These are phyloP conservation scores for Tetraneura akinire DNA, from an alignment of 1,140 invertebrate species.

Conservation along the genomic window DNA sequence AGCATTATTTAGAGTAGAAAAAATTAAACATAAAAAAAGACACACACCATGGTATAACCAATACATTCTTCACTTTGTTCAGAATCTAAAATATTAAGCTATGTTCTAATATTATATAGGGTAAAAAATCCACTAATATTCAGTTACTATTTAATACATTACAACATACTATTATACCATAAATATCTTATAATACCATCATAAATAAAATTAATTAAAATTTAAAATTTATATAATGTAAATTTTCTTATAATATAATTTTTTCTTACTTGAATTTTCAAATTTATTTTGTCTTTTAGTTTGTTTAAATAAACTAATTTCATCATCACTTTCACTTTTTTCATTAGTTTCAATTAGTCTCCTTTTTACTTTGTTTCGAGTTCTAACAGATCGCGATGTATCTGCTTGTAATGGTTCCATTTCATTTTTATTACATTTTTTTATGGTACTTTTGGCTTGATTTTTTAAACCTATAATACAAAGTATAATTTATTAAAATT, in stretches of 20 bases:
- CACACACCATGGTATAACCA: too few species aligned
- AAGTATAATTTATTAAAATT: not conserved
- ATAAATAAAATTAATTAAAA: too few species aligned
- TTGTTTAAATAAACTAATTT: not conserved
- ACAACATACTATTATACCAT: too few species aligned
- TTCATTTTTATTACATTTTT: not conserved
- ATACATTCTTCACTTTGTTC: too few species aligned
- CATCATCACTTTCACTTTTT: not conserved
- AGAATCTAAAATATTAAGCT: too few species aligned
- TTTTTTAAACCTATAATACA: not conserved
- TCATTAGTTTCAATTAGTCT: not conserved
- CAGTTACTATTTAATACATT: too few species aligned
- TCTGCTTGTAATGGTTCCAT: not conserved
- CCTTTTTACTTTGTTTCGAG: slow-evolving; percentile 15
- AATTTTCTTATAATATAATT: too few species aligned
- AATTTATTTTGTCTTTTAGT: not conserved
- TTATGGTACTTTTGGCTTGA: not conserved
- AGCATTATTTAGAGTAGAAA: too few species aligned
- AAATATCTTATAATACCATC: too few species aligned
- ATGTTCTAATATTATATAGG: too few species aligned
- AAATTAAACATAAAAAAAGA: too few species aligned
- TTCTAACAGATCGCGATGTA: slow-evolving; percentile 4
- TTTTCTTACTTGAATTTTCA: not conserved
- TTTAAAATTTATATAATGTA: slow-evolving; percentile 57
- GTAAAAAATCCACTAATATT: too few species aligned